Conservation (phyloP, 2,888 invertebrate genomes). For the Bursaphelenchus okinawaensis region DNA sequence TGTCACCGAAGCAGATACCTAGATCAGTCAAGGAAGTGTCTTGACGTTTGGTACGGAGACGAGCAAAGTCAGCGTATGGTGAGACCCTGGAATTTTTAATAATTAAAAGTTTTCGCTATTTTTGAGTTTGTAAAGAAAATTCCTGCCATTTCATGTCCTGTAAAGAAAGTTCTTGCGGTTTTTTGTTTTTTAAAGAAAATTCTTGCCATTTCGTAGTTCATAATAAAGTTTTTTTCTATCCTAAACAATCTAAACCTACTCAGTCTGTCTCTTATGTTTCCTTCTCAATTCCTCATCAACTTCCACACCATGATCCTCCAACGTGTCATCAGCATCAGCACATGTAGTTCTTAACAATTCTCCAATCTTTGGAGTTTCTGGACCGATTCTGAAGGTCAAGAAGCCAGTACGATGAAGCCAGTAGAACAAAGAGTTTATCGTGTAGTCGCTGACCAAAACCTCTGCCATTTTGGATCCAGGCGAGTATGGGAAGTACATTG, state of each 20-base stretch:
- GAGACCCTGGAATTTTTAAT: background rate
- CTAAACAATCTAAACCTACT: background rate
- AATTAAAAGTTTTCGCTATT: background rate
- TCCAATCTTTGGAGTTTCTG: slow-evolving; percentile 56
- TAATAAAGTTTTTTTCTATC: background rate
- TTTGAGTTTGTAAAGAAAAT: background rate
- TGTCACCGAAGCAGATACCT: slow-evolving; percentile 55
- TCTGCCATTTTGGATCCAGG: slow-evolving; percentile 48
- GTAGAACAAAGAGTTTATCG: slow-evolving; percentile 51
- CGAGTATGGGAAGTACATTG: slow-evolving; percentile 44
- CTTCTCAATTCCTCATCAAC: slow-evolving; percentile 15
- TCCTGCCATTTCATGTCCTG: no score
- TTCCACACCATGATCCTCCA: slow-evolving; percentile 45
- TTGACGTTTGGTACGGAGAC: slow-evolving; percentile 25
- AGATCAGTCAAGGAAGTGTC: slow-evolving; percentile 40
- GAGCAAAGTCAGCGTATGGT: background rate
- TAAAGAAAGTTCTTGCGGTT: background rate
- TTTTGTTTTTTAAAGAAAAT: background rate
- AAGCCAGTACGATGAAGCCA: slow-evolving; percentile 49
- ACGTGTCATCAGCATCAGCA: slow-evolving; percentile 36
- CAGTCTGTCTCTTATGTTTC: background rate
- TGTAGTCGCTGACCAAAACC: slow-evolving; percentile 46
- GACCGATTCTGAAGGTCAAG: slow-evolving; percentile 49
- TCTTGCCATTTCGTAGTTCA: background rate
- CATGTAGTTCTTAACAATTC: slow-evolving; percentile 54